Evolutionary conservation across 2,113 vertebrate genomes (phyloP).

Genomic region (Galbula dea): DNA sequence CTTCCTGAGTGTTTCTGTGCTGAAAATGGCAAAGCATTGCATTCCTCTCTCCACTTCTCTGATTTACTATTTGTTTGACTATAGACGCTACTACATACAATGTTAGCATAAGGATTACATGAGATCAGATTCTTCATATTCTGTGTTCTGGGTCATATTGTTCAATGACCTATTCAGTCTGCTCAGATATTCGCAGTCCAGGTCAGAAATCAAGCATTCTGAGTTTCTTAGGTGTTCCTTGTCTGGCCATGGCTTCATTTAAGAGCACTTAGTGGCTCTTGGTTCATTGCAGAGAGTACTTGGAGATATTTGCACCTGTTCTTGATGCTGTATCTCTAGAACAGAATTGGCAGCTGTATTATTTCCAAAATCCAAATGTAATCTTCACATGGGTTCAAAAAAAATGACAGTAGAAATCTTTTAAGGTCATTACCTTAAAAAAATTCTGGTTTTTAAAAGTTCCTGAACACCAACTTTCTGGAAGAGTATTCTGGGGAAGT

Average conservation of each 20-base stretch:
- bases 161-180: not conserved
- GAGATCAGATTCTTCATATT: not conserved
- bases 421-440: not conserved
- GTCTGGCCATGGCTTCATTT: not conserved
- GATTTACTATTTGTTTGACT: not conserved
- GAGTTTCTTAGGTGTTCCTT: not conserved
- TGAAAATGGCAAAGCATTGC: not conserved
- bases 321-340: not conserved
- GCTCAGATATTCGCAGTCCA: not conserved
- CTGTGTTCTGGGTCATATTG: not conserved
- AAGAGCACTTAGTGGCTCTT: not conserved
- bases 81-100: not conserved
- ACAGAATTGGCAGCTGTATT: not conserved
- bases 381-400: not conserved
- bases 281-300: not conserved
- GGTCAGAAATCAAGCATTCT: not conserved
- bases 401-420: not conserved
- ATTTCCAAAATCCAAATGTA: not conserved
- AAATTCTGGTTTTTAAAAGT: not conserved
- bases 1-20: not conserved
- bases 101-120: not conserved
- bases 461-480: not conserved
- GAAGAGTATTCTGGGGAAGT: not conserved
- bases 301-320: not conserved
- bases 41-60: not conserved